These are phyloP conservation scores for Taxidea taxus DNA, from an alignment of 2,113 vertebrate genomes.

Conservation along the genomic window DNA sequence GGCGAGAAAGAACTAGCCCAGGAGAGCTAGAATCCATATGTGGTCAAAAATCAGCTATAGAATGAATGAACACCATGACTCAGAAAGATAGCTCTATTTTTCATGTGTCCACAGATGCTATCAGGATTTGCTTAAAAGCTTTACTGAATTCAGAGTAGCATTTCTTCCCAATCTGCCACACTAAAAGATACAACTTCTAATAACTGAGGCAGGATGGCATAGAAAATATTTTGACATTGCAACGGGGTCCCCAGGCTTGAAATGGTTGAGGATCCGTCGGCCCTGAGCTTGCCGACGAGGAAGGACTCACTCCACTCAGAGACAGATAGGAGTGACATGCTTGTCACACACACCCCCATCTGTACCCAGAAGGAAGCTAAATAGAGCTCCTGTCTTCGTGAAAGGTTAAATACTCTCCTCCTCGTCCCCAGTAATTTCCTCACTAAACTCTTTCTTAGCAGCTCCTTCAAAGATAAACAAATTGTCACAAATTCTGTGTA, in stretches of 20 bases:
- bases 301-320: neutral
- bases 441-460: slow-evolving; percentile 33
- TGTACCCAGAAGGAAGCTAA: neutral
- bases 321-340: neutral
- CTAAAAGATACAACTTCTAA: neutral
- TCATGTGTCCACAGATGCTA: neutral
- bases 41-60: neutral
- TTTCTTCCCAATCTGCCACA: slow-evolving; percentile 4
- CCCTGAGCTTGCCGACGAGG: neutral
- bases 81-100: neutral
- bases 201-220: neutral
- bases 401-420: neutral
- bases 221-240: slow-evolving; percentile 35
- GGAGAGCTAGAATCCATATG: neutral
- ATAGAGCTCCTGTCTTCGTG: neutral
- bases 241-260: neutral
- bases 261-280: neutral
- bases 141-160: slow-evolving; percentile 21
- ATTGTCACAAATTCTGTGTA: slow-evolving; percentile 43
- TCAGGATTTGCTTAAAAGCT: slow-evolving; percentile 34
- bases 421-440: neutral
- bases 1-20: neutral
- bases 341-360: neutral
- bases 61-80: neutral
- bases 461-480: slow-evolving; percentile 43